Base-by-base conservation (phyloP, 2,888 invertebrate species). In the Caprella mutica region DNA sequence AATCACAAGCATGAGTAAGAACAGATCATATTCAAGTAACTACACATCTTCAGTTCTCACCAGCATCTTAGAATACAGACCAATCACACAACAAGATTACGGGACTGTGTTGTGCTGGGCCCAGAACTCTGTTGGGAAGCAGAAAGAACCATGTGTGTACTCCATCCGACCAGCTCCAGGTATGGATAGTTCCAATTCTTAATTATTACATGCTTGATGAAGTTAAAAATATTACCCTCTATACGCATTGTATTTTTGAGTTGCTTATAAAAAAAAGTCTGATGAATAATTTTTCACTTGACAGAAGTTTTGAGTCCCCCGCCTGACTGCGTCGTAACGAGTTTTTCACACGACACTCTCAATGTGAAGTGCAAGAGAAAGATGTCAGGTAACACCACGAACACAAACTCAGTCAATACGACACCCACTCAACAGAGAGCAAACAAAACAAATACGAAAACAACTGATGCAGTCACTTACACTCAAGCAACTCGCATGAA, bases 61-160 rank as follows among this genome's bases (percentile, higher is more conserved):
- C 48, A 48, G 48, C 5, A 21, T 48, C 52, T 46, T 61, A 33
- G 56, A 56, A 9, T 61, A 61, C 55, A 56, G 56, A 8, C 61
- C 61, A 4, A 35, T 39, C 21, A 61, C 61, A 9, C 39, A 57
- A 35, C 30, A 56, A 44, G 57, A 61, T 48, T 61, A 61, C 33
- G 61, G 61, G 4, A 51, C 53, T 30, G 33, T 61, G 3, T 35
- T 61, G 2, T 61, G 61, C 35, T 57, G 54, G 56, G 61, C 57
- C 2, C 52, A 52, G 8, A 61, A 61, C 35, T 24, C 40, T 5
- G 57, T 61, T 1, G 61, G 61, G 3, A 54, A 52, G 19, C 61
- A 61, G 40, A 24, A 27, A 5, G 61, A 61, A 17, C 61, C 61
- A 0, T 61, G 61, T 24, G 55, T 57, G 17, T 61, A 56, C 57